These are phyloP conservation scores for Hypercompe scribonia DNA, from an alignment of 2,888 invertebrate genomes.

Conservation along the genomic window DNA sequence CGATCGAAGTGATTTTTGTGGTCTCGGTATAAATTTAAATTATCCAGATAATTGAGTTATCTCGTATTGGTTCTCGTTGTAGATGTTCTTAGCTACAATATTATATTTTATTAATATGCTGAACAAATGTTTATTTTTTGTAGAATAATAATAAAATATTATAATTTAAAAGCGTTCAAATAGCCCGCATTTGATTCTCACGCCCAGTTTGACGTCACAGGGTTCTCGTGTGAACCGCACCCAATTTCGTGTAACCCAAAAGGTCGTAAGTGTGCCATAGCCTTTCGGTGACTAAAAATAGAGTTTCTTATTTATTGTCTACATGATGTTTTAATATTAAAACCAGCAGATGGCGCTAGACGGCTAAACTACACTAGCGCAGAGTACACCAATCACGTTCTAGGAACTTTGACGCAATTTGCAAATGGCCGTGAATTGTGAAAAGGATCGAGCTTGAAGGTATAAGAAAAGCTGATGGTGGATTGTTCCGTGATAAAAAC, in stretches of 20 bases:
- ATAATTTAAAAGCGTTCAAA: constrained; percentile 9
- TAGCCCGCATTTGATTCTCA: constrained; percentile 72
- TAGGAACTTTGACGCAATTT: constrained; percentile 86
- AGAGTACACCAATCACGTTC: constrained; percentile 80
- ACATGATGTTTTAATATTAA: constrained; percentile 55
- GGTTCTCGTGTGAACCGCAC: constrained; percentile 83
- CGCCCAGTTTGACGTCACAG: constrained; percentile 87
- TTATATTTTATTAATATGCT: not conserved
- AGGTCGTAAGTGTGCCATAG: constrained; percentile 55
- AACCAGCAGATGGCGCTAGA: constrained; percentile 67
- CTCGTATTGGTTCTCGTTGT: not conserved
- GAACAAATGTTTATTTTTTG: not conserved
- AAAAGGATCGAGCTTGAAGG: constrained; percentile 83
- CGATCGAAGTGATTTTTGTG: constrained; percentile 30
- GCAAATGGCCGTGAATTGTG: constrained; percentile 87
- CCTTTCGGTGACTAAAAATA: constrained; percentile 18
- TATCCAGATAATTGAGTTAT: not conserved
- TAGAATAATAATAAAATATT: not conserved
- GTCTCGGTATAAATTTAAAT: not conserved
- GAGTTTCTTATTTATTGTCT: constrained; percentile 51
- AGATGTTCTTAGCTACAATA: not conserved
- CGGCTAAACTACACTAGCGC: constrained; percentile 73
- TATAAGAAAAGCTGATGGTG: constrained; percentile 84
- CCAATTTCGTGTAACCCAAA: constrained; percentile 66
- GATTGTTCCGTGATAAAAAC: constrained; percentile 79